Percentiles rank a stretch among this genome's conserved stretches.
Evolutionary conservation across 2,888 invertebrate species (phyloP).

Genomic region (Drosophila lacicola): DNA sequence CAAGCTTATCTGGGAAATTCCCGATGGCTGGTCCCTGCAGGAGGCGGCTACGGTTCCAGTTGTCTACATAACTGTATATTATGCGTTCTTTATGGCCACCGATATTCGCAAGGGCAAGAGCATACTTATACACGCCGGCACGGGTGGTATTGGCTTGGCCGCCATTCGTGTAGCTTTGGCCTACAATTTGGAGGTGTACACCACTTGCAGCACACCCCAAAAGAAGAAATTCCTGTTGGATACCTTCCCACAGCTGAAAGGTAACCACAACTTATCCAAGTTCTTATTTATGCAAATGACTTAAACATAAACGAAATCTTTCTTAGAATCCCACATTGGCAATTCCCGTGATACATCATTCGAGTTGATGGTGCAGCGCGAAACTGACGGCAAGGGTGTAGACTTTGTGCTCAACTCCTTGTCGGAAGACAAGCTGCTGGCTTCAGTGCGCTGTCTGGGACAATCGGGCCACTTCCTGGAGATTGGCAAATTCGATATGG

Average conservation of each 20-base stretch:
- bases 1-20: conserved; percentile 88
- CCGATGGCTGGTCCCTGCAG: conserved; percentile 89
- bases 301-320: no score
- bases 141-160: conserved; percentile 91
- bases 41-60: conserved; percentile 93
- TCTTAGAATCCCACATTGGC: conserved; percentile 89
- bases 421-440: conserved; percentile 95
- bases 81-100: conserved; percentile 84
- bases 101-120: conserved; percentile 83
- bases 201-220: conserved; percentile 89
- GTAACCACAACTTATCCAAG: conserved; percentile 73
- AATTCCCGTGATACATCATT: conserved; percentile 95
- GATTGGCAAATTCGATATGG: conserved; percentile 94
- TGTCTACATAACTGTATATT: conserved; percentile 90
- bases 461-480: conserved; percentile 90
- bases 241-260: conserved; percentile 86
- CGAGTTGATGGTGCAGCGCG: conserved; percentile 92
- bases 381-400: conserved; percentile 94
- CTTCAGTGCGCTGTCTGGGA: conserved; percentile 88
- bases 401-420: conserved; percentile 96
- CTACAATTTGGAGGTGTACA: conserved; percentile 88
- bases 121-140: conserved; percentile 87
- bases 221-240: conserved; percentile 88
- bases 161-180: conserved; percentile 90
- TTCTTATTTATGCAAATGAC: neutral